Percentiles rank a stretch among this genome's conserved stretches.
Evolutionary conservation across 2,113 vertebrate genomes (phyloP).

Genomic region (Bathybates hornii): DNA sequence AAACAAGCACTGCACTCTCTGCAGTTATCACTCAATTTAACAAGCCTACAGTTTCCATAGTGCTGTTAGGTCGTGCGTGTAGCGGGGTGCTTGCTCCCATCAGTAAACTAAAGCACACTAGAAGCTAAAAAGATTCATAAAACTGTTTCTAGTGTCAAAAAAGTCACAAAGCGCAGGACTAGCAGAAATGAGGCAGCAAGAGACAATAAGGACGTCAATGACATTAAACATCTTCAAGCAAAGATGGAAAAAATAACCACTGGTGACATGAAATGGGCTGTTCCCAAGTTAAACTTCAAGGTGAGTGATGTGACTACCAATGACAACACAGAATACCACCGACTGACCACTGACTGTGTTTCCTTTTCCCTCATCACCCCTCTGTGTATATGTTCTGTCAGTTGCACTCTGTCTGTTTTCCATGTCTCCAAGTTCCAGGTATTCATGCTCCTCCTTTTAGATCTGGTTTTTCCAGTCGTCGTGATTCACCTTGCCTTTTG

Average conservation of each 20-base stretch:
- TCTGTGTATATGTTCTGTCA: neutral
- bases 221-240: neutral
- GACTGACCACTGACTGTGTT: neutral
- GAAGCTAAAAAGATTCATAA: neutral
- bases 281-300: neutral
- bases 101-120: neutral
- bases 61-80: neutral
- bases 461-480: neutral
- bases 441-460: neutral
- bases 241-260: neutral
- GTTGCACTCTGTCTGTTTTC: neutral
- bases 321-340: neutral
- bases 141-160: neutral
- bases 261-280: neutral
- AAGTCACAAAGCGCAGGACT: neutral
- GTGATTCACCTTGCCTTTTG: neutral
- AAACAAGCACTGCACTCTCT: neutral
- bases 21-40: neutral
- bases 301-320: neutral
- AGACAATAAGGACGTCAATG: neutral
- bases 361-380: neutral
- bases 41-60: neutral
- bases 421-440: neutral
- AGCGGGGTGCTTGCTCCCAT: neutral
- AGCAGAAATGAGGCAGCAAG: neutral